Base-by-base conservation (phyloP, 2,113 vertebrate species). In the Psophia crepitans region DNA sequence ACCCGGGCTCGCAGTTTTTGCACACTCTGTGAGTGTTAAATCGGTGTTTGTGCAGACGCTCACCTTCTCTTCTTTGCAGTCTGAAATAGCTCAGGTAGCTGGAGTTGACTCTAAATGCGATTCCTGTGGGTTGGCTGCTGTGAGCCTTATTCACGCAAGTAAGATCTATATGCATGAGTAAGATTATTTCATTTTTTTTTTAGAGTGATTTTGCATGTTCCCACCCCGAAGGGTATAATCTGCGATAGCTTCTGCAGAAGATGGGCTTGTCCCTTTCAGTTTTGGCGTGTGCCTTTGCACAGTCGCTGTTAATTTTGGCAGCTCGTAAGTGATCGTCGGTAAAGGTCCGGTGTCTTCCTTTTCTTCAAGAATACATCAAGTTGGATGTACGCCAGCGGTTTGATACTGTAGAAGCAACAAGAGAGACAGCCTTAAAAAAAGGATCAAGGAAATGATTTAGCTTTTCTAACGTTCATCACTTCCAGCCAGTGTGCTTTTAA, bases 31-130 rank as follows among this genome's bases (percentile, higher is more conserved):
- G 73, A 24, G 15, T 43, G 6, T 63, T 22, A 14, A 32, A n/a
- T 24, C 7, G 1, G 21, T 3, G 23, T 60, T 53, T 7, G 65
- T 81, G 74, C 70, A 35, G 94, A 13, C 75, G 0, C 61, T 49
- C 79, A 27, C 70, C 76, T n/a, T 33, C 44, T 87, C 46, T 74
- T 64, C 14, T 35, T 54, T 54, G 2, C 54, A 93, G 85, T 35
- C 63, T 54, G 76, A 24, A 88, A 66, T 61, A 80, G 88, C 70
- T 90, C 75, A 69, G 92, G 95, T 94, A 90, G 37, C 85, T 24
- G 69, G 85, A 93, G 49, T 79, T 77, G 81, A 28, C 85, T 93
- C 66, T 65, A 14, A 53, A 82, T 71, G 84, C 8, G 54, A 49
- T 80, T 49, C 41, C 71, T 30, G 56, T 15, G 76, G 35, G 78